These are phyloP conservation scores for Lophius piscatorius DNA, from an alignment of 2,113 vertebrate genomes.

Conservation along the genomic window DNA sequence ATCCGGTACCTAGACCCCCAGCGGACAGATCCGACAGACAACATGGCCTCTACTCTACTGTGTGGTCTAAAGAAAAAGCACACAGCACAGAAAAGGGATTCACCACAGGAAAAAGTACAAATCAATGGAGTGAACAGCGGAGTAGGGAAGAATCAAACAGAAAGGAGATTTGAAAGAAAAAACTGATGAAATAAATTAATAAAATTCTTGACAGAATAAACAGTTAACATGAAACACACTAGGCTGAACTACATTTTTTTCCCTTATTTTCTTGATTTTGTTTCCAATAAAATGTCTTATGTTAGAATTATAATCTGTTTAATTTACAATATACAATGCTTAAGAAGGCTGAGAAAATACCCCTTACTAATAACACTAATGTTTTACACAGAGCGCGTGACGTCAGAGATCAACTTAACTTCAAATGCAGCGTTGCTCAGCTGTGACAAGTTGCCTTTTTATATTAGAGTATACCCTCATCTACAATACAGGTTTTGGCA, in stretches of 20 bases:
- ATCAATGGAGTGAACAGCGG: conserved; percentile 85
- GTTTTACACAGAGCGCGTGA: conserved; percentile 89
- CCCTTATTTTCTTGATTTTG: conserved; percentile 79
- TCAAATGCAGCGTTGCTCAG: conserved; percentile 83
- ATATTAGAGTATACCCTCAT: conserved; percentile 88
- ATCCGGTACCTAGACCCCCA: conserved; percentile 51
- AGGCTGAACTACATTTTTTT: conserved; percentile 89
- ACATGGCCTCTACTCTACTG: conserved; percentile 85
- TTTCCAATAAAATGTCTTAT: conserved; percentile 84
- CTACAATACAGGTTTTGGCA: conserved; percentile 82
- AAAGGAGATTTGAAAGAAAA: conserved; percentile 43
- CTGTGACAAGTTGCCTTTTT: conserved; percentile 86
- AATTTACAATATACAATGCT: conserved; percentile 98
- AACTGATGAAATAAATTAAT: conserved; percentile 55
- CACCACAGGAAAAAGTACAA: conserved; percentile 89
- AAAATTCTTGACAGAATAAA: conserved; percentile 76
- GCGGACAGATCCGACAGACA: conserved; percentile 55
- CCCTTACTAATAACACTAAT: conserved; percentile 92
- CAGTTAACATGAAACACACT: conserved; percentile 93
- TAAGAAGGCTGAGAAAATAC: conserved; percentile 96
- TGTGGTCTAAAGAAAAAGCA: conserved; percentile 80
- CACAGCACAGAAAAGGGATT: conserved; percentile 87
- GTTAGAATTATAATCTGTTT: conserved; percentile 98
- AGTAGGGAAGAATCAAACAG: conserved; percentile 47
- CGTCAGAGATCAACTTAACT: conserved; percentile 86